Evolutionary conservation across 2,113 vertebrate species (phyloP), one percentile per base, ranked within the genome.

Genomic region (Chrysemys picta): DNA sequence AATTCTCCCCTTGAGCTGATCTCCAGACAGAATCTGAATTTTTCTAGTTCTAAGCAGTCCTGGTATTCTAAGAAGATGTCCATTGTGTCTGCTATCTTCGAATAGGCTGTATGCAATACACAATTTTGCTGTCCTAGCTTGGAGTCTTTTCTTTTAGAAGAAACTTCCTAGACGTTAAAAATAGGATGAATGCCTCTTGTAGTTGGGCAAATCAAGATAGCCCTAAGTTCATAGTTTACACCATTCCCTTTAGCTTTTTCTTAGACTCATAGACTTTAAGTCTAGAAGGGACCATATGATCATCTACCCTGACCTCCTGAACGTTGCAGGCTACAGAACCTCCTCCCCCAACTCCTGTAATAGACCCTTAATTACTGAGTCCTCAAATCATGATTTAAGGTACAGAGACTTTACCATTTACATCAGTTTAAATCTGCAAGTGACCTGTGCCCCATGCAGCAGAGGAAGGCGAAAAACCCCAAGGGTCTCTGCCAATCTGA

Each of bases 111-210:
- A 10, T 31, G 53, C 50, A 49, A 27, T 69, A 11, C 56, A 22
- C 42, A 80, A 1, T 86, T 93, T 29, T 53, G 57, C 82, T 82
- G 4, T 72, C 65, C 21, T 72, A 10, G 19, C 17, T 69, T 19
- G 16, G 7, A 69, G 35, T 16, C 16, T 17, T 69, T 19, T n/a
- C 16, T 72, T 72, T 72, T 38, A 72, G 5, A n/a, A 72, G 65
- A 72, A 95, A 53, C 14, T 81, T 19, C 72, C 89, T 84, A n/a
- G 79, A 79, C 65, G 54, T 88, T 91, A 47, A 79, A 94, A 90
- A 59, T 27, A 65, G 50, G 50, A 76, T 7, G 4, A 59, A 10
- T n/a, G 4, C 53, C 38, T 87, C 50, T 90, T 96, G 57, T 31
- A 42, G 38, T 42, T 75, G 19, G 21, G 5, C 69, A 22, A 22